Evolutionary conservation across 2,888 invertebrate genomes (phyloP), one percentile per base, ranked within the genome.

Genomic region (Craniophora ligustri): DNA sequence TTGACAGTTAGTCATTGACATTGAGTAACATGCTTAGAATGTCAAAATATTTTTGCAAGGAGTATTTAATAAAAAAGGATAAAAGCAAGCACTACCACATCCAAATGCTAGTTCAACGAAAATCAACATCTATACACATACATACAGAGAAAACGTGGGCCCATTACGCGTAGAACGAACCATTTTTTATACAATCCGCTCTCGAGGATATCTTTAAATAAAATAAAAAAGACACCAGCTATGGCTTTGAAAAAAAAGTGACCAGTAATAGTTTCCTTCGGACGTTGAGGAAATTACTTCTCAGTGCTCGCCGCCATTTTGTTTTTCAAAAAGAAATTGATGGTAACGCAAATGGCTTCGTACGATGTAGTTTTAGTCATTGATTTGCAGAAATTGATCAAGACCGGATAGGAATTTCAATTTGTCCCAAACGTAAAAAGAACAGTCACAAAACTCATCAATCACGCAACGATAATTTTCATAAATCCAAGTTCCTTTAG

Each of bases 221-320:
- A 72, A 70, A n/a, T n/a, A n/a, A 68, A 66, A 55, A 48, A 57
- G 18, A 66, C 42, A 42, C 50, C 58, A n/a, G n/a, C 71, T 67
- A 72, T 67, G 57, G 56, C 56, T 66, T 51, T 53, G 48, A 68
- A 72, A 69, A 72, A 63, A 71, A 59, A 63, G 41, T 54, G 64
- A 49, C 55, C 71, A 49, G 74, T 72, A 73, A 72, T 72, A 65
- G 66, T 55, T 68, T 73, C 72, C 74, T 68, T 62, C 59, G 71
- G 66, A 60, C 64, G 59, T 68, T 71, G 53, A 55, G 73, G 54
- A 72, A 72, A 72, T 72, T 72, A 67, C 72, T 58, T 26, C 38
- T 14, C 26, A 26, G 44, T 39, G 47, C 38, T 32, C 23, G 66
- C 16, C 38, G 42, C 48, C 31, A 40, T 66, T 23, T 48, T 40